Percentiles rank a stretch among this genome's conserved stretches.
Evolutionary conservation across 2,113 vertebrate genomes (phyloP).

Genomic region (Triplophysa rosa): DNA sequence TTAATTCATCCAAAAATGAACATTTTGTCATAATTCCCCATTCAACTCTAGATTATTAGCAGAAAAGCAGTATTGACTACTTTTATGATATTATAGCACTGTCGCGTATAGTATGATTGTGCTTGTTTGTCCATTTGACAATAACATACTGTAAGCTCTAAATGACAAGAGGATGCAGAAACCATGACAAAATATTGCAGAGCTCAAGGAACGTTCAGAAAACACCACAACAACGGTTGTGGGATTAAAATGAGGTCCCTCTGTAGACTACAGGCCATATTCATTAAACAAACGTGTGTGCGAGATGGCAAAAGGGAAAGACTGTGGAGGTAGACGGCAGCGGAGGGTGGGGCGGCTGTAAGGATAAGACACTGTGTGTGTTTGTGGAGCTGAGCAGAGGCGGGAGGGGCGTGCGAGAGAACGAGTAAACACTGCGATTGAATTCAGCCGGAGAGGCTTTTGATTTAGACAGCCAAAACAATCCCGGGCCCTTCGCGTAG

Average conservation of each 20-base stretch:
- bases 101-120: neutral
- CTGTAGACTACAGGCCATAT: neutral
- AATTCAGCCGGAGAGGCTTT: conserved; percentile 41
- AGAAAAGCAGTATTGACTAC: no score
- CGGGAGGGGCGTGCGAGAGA: conserved; percentile 28
- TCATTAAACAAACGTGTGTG: neutral
- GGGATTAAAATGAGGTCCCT: neutral
- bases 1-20: neutral
- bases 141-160: no score
- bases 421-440: conserved; percentile 47
- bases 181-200: no score
- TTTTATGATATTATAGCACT: no score
- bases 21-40: neutral
- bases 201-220: neutral
- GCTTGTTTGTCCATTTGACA: neutral
- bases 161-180: no score
- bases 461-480: conserved; percentile 50
- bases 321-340: neutral
- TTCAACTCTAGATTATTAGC: no score
- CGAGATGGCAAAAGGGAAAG: neutral
- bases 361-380: conserved; percentile 46
- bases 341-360: conserved; percentile 40
- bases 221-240: neutral
- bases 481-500: conserved; percentile 2
- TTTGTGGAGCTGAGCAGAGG: conserved; percentile 25